Evolutionary conservation across 2,113 vertebrate species (phyloP).

Genomic region (Eulemur rufifrons): DNA sequence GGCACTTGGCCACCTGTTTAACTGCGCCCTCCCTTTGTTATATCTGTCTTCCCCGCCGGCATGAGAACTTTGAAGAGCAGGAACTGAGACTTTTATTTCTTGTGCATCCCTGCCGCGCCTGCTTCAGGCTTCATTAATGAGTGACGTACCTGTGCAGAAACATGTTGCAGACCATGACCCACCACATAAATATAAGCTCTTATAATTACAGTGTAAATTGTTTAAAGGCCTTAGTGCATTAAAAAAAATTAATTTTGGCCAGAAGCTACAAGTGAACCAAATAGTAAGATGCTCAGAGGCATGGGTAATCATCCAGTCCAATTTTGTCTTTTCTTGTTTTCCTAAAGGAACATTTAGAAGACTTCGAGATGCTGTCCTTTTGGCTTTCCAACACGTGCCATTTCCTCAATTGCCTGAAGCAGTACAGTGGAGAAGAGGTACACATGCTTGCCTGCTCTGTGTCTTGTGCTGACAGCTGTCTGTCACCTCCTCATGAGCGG

Average conservation of each 20-base stretch:
- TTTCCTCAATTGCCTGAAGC: slow-evolving; percentile 97
- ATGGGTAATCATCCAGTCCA: neutral
- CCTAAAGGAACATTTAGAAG: slow-evolving; percentile 90
- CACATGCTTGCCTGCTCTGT: neutral
- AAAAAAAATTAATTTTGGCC: neutral
- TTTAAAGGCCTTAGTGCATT: neutral
- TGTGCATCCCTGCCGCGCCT: neutral
- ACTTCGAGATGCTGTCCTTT: slow-evolving; percentile 95
- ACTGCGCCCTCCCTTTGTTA: neutral
- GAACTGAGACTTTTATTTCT: neutral
- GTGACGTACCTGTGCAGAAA: neutral
- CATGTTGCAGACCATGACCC: neutral
- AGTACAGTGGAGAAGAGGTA: slow-evolving; percentile 99
- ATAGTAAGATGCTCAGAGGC: neutral
- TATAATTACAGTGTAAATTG: neutral
- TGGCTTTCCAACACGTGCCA: slow-evolving; percentile 96
- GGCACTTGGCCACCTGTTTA: neutral
- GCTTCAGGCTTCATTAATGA: neutral
- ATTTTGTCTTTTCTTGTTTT: neutral
- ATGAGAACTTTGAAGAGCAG: neutral
- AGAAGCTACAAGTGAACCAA: neutral
- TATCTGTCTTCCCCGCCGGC: neutral
- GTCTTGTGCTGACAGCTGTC: neutral
- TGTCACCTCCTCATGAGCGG: neutral
- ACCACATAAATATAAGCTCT: neutral